Conservation (phyloP, 2,888 invertebrate species). For the Brachyptera risi region DNA sequence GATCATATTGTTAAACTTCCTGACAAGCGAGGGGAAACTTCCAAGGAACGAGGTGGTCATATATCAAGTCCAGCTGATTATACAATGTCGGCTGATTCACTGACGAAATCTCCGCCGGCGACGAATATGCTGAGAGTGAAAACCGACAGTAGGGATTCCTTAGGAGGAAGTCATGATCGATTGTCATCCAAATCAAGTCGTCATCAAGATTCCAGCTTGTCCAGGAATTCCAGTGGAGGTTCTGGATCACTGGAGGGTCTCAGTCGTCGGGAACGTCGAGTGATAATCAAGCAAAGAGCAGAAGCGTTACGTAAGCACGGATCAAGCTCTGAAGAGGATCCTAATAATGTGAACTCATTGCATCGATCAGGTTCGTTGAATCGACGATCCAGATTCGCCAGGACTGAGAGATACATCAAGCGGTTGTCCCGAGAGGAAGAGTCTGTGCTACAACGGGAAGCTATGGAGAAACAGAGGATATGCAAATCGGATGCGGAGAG, state of each 20-base stretch:
- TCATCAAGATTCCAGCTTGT: slow-evolving; percentile 36
- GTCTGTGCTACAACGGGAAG: slow-evolving; percentile 53
- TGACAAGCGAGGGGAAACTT: slow-evolving; percentile 41
- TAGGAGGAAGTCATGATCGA: slow-evolving; percentile 23
- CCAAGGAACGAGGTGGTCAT: not conserved
- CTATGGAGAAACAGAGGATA: slow-evolving; percentile 42
- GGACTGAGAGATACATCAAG: slow-evolving; percentile 76
- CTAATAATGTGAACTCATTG: slow-evolving; percentile 47
- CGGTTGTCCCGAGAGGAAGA: slow-evolving; percentile 69
- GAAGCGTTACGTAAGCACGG: slow-evolving; percentile 62
- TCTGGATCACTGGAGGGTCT: slow-evolving; percentile 51
- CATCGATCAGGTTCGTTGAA: slow-evolving; percentile 54
- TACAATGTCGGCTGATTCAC: slow-evolving; percentile 6
- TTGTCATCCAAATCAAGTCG: slow-evolving; percentile 20
- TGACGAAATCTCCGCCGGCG: not conserved
- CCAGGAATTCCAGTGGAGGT: slow-evolving; percentile 42
- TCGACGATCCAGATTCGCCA: slow-evolving; percentile 64
- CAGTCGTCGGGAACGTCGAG: slow-evolving; percentile 54
- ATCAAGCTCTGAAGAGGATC: slow-evolving; percentile 62
- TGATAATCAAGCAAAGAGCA: slow-evolving; percentile 60
- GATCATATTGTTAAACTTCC: slow-evolving; percentile 58
- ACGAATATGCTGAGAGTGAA: not conserved
- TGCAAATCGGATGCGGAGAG: slow-evolving; percentile 42
- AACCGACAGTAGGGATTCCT: not conserved
- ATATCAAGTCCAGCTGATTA: too few species aligned